These are phyloP conservation scores for Salvator merianae DNA, from an alignment of 2,113 vertebrate genomes.

Conservation along the genomic window DNA sequence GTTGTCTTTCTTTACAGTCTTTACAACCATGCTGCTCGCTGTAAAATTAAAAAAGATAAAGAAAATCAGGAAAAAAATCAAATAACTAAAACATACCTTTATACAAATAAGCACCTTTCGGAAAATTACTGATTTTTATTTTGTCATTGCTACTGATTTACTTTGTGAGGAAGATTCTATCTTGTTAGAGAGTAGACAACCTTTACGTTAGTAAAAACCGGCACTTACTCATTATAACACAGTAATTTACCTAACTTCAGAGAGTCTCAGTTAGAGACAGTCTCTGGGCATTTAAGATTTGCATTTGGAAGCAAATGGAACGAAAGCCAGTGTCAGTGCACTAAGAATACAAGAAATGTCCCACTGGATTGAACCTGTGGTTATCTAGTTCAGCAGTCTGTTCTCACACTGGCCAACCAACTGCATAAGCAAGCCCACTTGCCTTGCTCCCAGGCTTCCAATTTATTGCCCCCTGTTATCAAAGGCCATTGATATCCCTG, in stretches of 20 bases:
- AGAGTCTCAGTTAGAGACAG: slow-evolving; percentile 1
- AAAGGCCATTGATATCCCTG: no score
- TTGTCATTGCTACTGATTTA: background rate
- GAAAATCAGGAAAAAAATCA: background rate
- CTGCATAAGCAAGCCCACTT: no score
- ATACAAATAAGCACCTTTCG: background rate
- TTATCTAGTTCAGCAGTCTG: no score
- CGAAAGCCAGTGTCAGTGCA: background rate
- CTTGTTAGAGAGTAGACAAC: background rate
- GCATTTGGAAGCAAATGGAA: background rate
- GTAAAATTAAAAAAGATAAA: background rate
- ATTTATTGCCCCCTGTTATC: no score
- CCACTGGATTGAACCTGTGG: no score
- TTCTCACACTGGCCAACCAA: no score
- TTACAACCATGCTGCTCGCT: background rate
- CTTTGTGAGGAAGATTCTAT: background rate
- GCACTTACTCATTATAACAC: background rate
- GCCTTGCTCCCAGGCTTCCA: no score
- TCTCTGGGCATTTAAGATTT: slow-evolving; percentile 3
- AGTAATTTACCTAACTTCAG: slow-evolving; percentile 9
- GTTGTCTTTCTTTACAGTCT: background rate
- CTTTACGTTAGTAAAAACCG: background rate
- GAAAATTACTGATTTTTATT: background rate
- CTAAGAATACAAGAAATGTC: background rate
- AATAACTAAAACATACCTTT: background rate